A percentile compares a stretch with the other conserved stretches of the same genome.
Conservation (phyloP, 2,888 invertebrate species). For the Notodonta dromedarius region DNA sequence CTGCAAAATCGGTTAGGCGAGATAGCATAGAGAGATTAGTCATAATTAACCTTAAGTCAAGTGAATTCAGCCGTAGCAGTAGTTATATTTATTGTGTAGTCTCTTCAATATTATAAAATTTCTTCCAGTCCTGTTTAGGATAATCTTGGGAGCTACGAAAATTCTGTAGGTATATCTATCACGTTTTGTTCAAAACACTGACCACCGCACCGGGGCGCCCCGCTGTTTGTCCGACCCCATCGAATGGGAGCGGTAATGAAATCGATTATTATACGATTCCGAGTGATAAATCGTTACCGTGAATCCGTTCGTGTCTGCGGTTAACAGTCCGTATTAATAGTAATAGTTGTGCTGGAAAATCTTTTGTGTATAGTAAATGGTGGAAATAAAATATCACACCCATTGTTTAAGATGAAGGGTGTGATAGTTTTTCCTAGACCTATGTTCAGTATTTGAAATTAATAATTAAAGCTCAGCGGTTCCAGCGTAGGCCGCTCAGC, state of each 20-base stretch:
- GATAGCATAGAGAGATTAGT: too few species aligned
- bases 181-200: conserved; percentile 52
- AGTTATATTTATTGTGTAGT: too few species aligned
- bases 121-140: conserved; percentile 16
- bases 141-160: conserved; percentile 31
- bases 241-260: conserved; percentile 62
- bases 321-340: conserved; percentile 40
- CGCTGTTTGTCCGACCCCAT: conserved; percentile 46
- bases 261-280: conserved; percentile 64
- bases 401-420: background rate
- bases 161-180: conserved; percentile 22
- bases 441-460: too few species aligned
- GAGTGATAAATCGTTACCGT: conserved; percentile 49
- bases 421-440: background rate
- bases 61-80: too few species aligned
- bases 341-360: conserved; percentile 4
- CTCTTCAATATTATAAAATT: too few species aligned
- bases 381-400: background rate
- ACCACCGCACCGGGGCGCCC: conserved; percentile 36
- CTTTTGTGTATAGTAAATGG: conserved; percentile 5
- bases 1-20: too few species aligned
- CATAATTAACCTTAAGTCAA: too few species aligned
- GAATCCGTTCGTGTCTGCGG: conserved; percentile 39
- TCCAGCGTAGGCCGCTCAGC: too few species aligned
- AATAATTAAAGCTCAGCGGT: too few species aligned